Conservation (phyloP, 2,888 invertebrate species). For the Phragmatobia fuliginosa region DNA sequence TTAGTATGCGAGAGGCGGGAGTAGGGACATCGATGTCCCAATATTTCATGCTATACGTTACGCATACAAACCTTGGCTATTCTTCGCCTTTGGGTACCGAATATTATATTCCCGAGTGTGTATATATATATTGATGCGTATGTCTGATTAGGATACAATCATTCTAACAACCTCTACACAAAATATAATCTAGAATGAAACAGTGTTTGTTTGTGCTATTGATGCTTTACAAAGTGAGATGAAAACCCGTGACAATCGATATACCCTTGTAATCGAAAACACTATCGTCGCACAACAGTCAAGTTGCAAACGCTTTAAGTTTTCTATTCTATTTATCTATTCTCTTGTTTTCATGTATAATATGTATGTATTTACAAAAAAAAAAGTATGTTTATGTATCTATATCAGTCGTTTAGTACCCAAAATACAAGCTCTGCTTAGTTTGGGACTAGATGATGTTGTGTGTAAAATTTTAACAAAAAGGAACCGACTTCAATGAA, state of each 20-base stretch:
- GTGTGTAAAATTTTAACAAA: too few species aligned
- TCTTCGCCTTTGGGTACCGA: conserved; percentile 25
- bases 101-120: conserved; percentile 2
- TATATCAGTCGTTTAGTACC: too few species aligned
- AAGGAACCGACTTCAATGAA: too few species aligned
- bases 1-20: conserved; percentile 46
- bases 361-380: too few species aligned
- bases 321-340: too few species aligned
- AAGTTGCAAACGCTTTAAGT: too few species aligned
- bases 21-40: conserved; percentile 47
- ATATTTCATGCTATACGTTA: conserved; percentile 46
- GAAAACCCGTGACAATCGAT: neutral
- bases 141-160: neutral
- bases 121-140: neutral
- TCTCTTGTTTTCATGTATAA: too few species aligned
- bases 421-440: too few species aligned
- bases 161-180: neutral
- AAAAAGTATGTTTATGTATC: too few species aligned
- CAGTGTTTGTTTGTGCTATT: neutral
- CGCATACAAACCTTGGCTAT: conserved; percentile 45
- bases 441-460: too few species aligned
- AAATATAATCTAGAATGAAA: neutral
- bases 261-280: neutral
- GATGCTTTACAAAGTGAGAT: too few species aligned
- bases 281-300: too few species aligned